phyloP scores from a whole-genome alignment of 2,113 vertebrate genomes.

The Gopherus evgoodei region DNA sequence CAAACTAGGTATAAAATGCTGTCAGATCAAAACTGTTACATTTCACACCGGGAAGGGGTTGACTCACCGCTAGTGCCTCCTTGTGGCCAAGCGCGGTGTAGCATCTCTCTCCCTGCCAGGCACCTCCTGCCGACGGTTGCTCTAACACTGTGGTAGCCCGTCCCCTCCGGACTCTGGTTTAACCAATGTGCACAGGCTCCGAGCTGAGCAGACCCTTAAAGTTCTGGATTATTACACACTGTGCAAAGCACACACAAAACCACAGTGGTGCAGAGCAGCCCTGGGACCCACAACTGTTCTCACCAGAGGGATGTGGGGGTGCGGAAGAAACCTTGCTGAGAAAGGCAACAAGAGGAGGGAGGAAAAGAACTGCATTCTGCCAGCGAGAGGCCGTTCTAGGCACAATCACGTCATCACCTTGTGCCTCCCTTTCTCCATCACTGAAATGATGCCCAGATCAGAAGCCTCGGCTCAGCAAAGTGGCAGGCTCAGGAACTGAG shows the following conservation, averaged over 20 bases:
- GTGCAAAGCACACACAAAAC: background rate
- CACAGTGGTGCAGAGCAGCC: background rate
- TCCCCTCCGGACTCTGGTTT: background rate
- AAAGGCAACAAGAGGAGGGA: background rate
- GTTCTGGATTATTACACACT: background rate
- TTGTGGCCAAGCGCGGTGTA: background rate
- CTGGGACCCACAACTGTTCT: background rate
- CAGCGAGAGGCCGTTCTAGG: background rate
- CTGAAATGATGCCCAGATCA: too few species aligned
- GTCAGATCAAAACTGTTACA: background rate
- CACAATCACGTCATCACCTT: too few species aligned
- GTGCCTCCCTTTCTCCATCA: too few species aligned
- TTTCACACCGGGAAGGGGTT: background rate
- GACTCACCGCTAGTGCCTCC: background rate
- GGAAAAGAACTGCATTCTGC: background rate
- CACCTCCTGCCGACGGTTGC: background rate
- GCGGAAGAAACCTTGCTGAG: background rate
- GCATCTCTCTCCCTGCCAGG: too few species aligned
- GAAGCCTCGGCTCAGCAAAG: background rate
- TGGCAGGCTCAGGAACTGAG: fast-evolving
- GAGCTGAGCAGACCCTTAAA: background rate
- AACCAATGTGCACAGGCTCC: background rate
- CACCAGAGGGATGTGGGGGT: background rate
- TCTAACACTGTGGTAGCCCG: background rate
- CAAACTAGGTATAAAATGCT: background rate